These are phyloP conservation scores for Delphinus delphis DNA, from an alignment of 2,113 vertebrate species.

Conservation along the genomic window DNA sequence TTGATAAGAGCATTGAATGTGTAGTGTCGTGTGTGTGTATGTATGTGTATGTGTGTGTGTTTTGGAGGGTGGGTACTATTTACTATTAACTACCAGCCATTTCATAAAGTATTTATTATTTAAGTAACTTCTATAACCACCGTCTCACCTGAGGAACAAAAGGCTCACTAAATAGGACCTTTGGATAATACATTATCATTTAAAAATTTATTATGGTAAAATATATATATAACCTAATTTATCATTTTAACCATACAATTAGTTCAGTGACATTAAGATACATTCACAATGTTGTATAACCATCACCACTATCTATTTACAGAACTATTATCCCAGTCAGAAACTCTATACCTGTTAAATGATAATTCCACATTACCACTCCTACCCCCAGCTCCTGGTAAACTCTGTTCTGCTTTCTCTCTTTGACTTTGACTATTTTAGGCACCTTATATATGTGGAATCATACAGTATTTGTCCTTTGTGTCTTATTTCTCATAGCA, in stretches of 20 bases:
- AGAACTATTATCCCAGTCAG: not conserved
- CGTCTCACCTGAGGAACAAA: not conserved
- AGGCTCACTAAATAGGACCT: not conserved
- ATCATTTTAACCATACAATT: not conserved
- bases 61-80: not conserved
- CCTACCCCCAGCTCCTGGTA: not conserved
- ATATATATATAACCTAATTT: not conserved
- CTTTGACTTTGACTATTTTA: not conserved
- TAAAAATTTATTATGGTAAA: not conserved
- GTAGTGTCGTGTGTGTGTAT: conserved; percentile 50
- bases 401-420: not conserved
- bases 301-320: not conserved
- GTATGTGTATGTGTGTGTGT: not conserved
- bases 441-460: not conserved
- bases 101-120: not conserved
- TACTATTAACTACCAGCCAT: not conserved
- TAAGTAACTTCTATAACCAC: not conserved
- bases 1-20: conserved; percentile 78
- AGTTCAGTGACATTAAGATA: not conserved
- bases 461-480: not conserved
- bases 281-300: not conserved
- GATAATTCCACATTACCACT: not conserved
- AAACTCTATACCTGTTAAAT: not conserved
- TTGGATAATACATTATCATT: not conserved
- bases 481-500: not conserved